phyloP scores from a whole-genome alignment of 2,888 invertebrate genomes.

The Drosophila lacicola region DNA sequence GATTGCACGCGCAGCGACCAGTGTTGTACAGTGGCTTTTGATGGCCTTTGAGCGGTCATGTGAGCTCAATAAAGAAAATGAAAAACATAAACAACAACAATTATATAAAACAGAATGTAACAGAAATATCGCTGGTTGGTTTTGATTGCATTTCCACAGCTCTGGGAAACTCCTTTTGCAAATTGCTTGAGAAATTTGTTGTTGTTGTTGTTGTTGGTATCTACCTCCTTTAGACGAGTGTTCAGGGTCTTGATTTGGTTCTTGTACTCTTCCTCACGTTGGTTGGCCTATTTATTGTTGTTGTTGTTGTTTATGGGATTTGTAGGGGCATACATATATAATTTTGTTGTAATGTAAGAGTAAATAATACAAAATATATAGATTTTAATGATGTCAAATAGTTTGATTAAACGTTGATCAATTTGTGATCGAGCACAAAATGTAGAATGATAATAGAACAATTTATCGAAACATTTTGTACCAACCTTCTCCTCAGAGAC shows the following conservation, averaged over 20 bases:
- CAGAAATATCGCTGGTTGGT: constrained; percentile 57
- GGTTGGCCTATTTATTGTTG: constrained; percentile 92
- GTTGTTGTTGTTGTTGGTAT: constrained; percentile 30
- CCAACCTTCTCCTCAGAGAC: constrained; percentile 99
- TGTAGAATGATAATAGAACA: background rate
- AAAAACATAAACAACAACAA: constrained; percentile 73
- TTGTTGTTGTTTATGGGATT: constrained; percentile 64
- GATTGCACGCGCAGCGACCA: constrained; percentile 41
- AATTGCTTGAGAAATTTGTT: constrained; percentile 16
- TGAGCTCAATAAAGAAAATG: constrained; percentile 27
- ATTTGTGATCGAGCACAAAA: constrained; percentile 3
- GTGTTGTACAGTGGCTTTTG: constrained; percentile 33
- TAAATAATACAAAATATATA: constrained; percentile 40
- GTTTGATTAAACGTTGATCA: constrained; percentile 8
- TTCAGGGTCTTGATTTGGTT: constrained; percentile 99
- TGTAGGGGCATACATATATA: constrained; percentile 31
- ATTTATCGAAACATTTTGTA: constrained; percentile 57
- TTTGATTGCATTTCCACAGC: constrained; percentile 51
- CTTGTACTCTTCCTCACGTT: constrained; percentile 99
- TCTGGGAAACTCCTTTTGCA: constrained; percentile 70
- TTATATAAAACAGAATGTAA: constrained; percentile 24
- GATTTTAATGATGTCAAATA: constrained; percentile 16
- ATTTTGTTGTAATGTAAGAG: constrained; percentile 27
- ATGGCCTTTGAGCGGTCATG: constrained; percentile 36
- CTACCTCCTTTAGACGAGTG: constrained; percentile 99